Base-by-base conservation (phyloP, 2,888 invertebrate species). In the Agrilus cyanescens region DNA sequence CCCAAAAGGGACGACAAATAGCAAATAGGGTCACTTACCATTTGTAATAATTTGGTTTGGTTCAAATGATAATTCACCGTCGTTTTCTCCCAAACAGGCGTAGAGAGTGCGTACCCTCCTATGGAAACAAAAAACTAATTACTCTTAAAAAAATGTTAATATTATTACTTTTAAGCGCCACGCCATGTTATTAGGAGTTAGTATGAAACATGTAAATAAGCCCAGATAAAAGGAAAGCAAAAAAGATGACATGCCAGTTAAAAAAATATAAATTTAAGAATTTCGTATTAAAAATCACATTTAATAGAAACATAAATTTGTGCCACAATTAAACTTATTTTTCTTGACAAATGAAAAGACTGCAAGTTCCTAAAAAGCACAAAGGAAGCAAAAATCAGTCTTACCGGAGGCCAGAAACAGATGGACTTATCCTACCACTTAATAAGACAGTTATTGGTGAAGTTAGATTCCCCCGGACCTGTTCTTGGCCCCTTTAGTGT, bases 21-120 rank as follows among this genome's bases (percentile, higher is more conserved):
- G 12, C 7, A n/a, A 29, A 29, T 13, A 39, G 35, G 44, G 44
- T 38, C 40, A 61, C 72, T 72, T 70, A 93, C 96, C 94, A 75
- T 95, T 89, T 49, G 87, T 89, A 58, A 97, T 91, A 59, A 97
- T 91, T 76, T 95, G 90, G 76, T 97, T 96, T 50, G 96, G 94
- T 72, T 95, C 93, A 73, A 97, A 97, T 20, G 94, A 94, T 54
- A 97, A 73, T 74, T 97, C 97, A 50, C 93, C 89, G 62, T 93
- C 93, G 69, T 91, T 90, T 71, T 95, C 96, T 42, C 94, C 96
- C 53, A 91, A 76, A 66, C 97, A 97, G 40, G 93, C 88, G 70
- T 95, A 97, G 53, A 97, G 72, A 40, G 97, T 96, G 60, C 94
- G 77, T 48, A 95, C 96, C 62, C 88, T 78, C 66, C 86, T 83